A percentile compares a stretch with the other conserved stretches of the same genome.
Evolutionary conservation across 2,113 vertebrate species (phyloP).

Genomic region (Catharus fuscescens): DNA sequence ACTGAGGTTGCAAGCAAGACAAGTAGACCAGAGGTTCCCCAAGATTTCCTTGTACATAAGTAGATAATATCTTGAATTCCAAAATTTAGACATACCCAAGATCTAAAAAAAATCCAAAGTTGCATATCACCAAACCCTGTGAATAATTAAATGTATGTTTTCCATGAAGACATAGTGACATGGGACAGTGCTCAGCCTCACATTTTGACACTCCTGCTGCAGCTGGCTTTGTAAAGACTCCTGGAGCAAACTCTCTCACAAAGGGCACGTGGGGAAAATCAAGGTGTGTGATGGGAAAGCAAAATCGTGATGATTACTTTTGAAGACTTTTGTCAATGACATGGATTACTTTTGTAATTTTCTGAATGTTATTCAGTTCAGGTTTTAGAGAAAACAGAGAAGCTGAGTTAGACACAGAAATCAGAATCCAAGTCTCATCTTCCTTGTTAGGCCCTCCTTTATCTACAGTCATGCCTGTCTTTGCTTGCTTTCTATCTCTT

Average conservation of each 20-base stretch:
- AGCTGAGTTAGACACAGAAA: not conserved
- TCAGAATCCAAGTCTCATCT: not conserved
- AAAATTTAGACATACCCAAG: not conserved
- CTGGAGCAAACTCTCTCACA: not conserved
- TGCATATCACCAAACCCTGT: not conserved
- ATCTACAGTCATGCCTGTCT: not conserved
- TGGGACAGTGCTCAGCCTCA: not conserved
- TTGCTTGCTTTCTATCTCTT: not conserved
- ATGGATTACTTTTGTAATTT: not conserved
- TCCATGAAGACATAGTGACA: not conserved
- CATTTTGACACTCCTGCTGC: not conserved
- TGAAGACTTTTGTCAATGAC: not conserved
- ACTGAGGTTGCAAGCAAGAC: not conserved
- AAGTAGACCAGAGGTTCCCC: not conserved
- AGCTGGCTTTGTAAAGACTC: not conserved
- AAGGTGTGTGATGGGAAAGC: not conserved
- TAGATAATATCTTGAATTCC: not conserved
- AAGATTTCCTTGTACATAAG: not conserved
- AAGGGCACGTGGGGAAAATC: accelerated
- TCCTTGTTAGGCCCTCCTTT: not conserved
- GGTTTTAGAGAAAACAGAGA: not conserved
- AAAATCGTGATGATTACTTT: not conserved
- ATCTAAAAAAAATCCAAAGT: not conserved
- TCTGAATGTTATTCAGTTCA: not conserved
- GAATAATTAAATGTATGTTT: not conserved